Evolutionary conservation across 2,113 vertebrate species (phyloP), one percentile per base, ranked within the genome.

Genomic region (Verasper variegatus): DNA sequence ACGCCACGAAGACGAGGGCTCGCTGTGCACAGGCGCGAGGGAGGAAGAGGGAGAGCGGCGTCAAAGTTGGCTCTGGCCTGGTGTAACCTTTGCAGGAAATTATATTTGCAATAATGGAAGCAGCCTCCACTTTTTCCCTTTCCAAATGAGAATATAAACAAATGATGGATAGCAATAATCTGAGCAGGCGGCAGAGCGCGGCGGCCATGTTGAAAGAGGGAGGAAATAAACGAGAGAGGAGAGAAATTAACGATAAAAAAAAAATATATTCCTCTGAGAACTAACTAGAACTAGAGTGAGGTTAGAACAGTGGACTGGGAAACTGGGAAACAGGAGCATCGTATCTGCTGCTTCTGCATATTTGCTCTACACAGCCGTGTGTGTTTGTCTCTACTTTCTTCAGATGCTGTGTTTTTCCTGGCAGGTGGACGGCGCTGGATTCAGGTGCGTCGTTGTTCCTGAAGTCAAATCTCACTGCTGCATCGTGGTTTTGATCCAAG

Each of bases 91-190:
- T 73, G 56, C 63, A 64, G 83, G 69, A 86, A 87, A 91, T 88
- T 76, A 81, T 84, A 87, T 87, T 40, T 70, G 76, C 86, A 82
- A 64, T 86, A 89, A 90, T n/a, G 20, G 20, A 75, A 65, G 77
- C 14, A 75, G 40, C 4, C 23, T 56, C 85, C 75, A 3, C 40
- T 40, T 2, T 52, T 52, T 56, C 67, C 72, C 55, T 82, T 83
- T 75, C 70, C 75, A 87, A 92, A 91, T 82, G 88, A 89, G 82
- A 88, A 89, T 88, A 86, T 87, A 89, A 93, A 92, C 88, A 91
- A 91, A 91, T 94, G 91, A 93, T 93, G 91, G 89, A 93, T 93
- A 67, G 82, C 59, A 83, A 89, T 92, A 89, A 93, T 94, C 86
- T 90, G 76, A 85, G 86, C 60, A 81, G 82, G 78, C 89, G 88